Conservation (phyloP, 30 jellyfish, hydroid and myxozoan genomes). For the Hydra vulgaris region DNA sequence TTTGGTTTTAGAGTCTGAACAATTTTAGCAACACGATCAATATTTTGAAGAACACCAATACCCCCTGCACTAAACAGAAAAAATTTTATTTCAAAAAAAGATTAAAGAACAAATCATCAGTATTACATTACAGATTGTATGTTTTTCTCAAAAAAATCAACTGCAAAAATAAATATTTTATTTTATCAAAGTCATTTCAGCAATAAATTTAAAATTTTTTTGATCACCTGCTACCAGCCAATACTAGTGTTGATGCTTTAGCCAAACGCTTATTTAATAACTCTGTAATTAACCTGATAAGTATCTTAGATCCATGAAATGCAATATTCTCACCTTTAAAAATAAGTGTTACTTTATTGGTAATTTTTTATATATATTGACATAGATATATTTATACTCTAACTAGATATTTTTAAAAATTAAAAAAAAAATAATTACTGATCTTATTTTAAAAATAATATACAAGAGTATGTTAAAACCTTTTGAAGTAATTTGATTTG, state of each 20-base stretch:
- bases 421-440: too few species aligned
- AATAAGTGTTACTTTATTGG: background rate
- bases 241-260: slow-evolving; percentile 32
- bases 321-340: slow-evolving; percentile 1
- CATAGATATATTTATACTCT: too few species aligned
- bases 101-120: background rate
- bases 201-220: background rate
- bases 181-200: too few species aligned
- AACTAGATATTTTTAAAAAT: too few species aligned
- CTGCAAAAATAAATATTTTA: too few species aligned
- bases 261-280: slow-evolving; percentile 45
- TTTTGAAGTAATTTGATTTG: slow-evolving; percentile 17
- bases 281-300: slow-evolving; percentile 46
- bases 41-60: slow-evolving; percentile 74
- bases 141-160: too few species aligned
- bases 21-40: slow-evolving; percentile 61
- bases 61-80: slow-evolving; percentile 81
- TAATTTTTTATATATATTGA: background rate
- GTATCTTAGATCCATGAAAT: slow-evolving; percentile 32
- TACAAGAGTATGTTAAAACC: background rate
- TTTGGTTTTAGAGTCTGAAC: slow-evolving; percentile 27
- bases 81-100: background rate
- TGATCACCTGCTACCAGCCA: slow-evolving; percentile 94
- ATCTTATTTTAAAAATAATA: slow-evolving; percentile 6
- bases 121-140: too few species aligned